Evolutionary conservation across 1,140 invertebrate genomes (phyloP), one percentile per base, ranked within the genome.

Genomic region (Zaprionus vittiger): DNA sequence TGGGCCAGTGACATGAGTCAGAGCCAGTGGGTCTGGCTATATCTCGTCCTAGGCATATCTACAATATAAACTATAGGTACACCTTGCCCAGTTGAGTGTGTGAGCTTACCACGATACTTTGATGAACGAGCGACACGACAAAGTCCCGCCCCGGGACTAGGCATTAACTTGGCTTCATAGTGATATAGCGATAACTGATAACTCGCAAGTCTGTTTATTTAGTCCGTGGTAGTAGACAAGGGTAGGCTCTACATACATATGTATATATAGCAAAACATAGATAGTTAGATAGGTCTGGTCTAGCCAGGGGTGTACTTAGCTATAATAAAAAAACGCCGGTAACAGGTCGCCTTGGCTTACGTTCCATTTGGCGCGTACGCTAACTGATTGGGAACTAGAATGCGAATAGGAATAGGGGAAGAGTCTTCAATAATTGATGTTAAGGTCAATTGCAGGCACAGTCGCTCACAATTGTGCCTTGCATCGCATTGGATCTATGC

Each of bases 331-430:
- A 62, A 54, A 44, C 7, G 22, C 7, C 41, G 41, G 41, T 47
- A 47, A 47, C 41, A 0, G 20, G 11, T 24, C 22, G 49, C 52
- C 59, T 62, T 11, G 24, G 22, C 37, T n/a, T 72, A 77, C 77
- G 77, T 79, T 79, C 28, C 54, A 67, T 55, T 59, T 64, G 62
- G 52, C 77, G 73, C 77, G 73, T 79, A 77, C 38, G 47, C 77
- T n/a, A 15, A 28, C 41, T 7, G 11, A 31, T 62, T 17, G 24
- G 15, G 12, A 34, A 7, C 34, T 11, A 12, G 15, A 24, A 24
- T 49, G 44, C n/a, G 6, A 17, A 47, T 47, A 17, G n/a, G n/a
- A 47, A 47, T 17, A 7, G n/a, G n/a, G 7, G n/a, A 47, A 47
- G 41, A 47, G 6, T 47, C 3, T n/a, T 47, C n/a, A 17, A 7